Evolutionary conservation across 2,113 vertebrate genomes (phyloP), one percentile per base, ranked within the genome.

Genomic region (Ameiurus melas): DNA sequence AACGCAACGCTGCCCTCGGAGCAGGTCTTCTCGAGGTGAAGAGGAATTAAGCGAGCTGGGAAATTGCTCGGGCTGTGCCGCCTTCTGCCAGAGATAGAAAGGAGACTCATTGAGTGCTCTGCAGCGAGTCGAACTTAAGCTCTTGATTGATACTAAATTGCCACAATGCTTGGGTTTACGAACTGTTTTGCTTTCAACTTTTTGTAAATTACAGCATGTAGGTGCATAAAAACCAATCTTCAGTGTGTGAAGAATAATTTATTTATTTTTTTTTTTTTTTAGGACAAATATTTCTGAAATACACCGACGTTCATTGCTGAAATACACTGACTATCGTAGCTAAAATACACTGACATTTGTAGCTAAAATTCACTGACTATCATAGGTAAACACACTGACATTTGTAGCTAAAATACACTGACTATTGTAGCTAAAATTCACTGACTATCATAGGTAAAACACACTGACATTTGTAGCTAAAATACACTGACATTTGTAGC

Each of bases 1-100:
- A 94, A 94, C 87, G 90, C 93, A 93, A 94, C 92, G 90, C 94
- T 94, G 92, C 91, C 92, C 93, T 94, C 94, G 92, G 92, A 94
- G 94, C 93, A 94, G 94, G 94, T 95, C 94, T 92, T 95, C 95
- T 93, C 90, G 93, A 95, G 95, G 95, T 95, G 95, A 94, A 92
- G 92, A 90, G 93, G 94, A 95, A 94, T 95, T 95, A 95, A 93
- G 90, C 90, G 77, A 92, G 85, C 87, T 89, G 90, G 86, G 90
- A 94, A 92, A 94, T 85, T 85, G 83, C 85, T 39, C 68, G 60
- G 43, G 36, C 70, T 47, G 85, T 70, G 66, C 68, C 66, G 84
- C 66, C 51, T 85, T 51, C 60, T 47, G 62, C 39, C 47, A 3
- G 62, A 84, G 62, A 68, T 47, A 84, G 53, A 36, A 58, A 58